Conservation (phyloP, 2,113 vertebrate species). For the Alosa alosa region DNA sequence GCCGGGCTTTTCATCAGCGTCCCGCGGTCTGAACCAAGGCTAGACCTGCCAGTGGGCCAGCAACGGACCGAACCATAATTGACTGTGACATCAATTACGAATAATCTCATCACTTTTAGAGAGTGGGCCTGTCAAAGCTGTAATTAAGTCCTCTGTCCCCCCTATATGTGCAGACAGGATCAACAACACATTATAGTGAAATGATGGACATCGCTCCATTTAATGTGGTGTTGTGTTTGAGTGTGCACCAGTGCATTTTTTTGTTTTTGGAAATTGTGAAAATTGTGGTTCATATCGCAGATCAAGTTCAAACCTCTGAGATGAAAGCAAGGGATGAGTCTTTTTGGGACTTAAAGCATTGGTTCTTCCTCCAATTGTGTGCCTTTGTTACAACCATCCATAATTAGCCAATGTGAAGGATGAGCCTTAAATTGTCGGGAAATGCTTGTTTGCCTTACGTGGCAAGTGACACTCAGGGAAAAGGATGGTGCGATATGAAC, state of each 20-base stretch:
- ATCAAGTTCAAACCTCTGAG: background rate
- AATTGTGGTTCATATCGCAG: background rate
- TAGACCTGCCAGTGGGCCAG: constrained; percentile 82
- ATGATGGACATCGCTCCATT: constrained; percentile 78
- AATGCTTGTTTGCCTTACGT: background rate
- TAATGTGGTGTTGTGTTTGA: constrained; percentile 64
- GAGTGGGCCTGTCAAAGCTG: constrained; percentile 87
- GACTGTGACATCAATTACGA: constrained; percentile 91
- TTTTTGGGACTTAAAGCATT: background rate
- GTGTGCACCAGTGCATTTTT: constrained; percentile 44
- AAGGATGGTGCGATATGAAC: background rate
- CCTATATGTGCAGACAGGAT: constrained; percentile 75
- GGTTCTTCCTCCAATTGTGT: background rate
- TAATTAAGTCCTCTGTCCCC: constrained; percentile 86
- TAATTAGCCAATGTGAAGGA: background rate
- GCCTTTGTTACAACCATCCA: background rate
- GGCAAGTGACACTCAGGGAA: background rate
- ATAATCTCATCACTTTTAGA: constrained; percentile 92
- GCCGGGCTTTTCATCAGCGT: constrained; percentile 79
- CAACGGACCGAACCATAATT: constrained; percentile 85
- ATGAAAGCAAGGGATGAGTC: background rate
- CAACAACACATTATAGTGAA: constrained; percentile 77
- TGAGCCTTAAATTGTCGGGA: background rate
- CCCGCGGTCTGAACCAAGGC: constrained; percentile 82
- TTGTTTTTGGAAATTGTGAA: background rate